Conservation (phyloP, 1,140 invertebrate genomes). For the Argopecten irradians region DNA sequence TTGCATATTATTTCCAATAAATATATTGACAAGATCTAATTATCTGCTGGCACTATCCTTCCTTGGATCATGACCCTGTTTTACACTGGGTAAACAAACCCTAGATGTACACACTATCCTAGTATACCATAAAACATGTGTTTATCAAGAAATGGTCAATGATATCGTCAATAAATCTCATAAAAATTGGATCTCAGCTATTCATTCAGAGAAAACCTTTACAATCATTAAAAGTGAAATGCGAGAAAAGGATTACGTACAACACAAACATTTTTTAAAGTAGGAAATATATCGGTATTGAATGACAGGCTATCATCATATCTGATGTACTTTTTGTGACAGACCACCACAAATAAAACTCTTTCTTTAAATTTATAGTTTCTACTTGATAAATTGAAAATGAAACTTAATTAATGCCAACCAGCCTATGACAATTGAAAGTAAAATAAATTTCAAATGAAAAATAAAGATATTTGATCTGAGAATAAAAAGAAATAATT, state of each 20-base stretch:
- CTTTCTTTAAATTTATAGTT: not conserved
- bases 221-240: not conserved
- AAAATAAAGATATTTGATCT: not conserved
- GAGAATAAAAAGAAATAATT: not conserved
- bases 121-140: not conserved
- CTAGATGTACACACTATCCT: not conserved
- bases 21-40: not conserved
- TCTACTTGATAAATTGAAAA: not conserved
- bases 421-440: not conserved
- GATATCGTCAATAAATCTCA: not conserved
- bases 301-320: not conserved
- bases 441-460: slow-evolving; percentile 1
- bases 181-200: not conserved
- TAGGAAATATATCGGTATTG: not conserved
- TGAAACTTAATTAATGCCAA: not conserved
- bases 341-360: not conserved
- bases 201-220: not conserved
- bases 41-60: not conserved
- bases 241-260: not conserved
- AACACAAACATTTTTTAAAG: not conserved
- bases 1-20: slow-evolving; percentile 4
- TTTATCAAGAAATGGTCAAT: not conserved
- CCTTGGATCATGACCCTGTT: not conserved
- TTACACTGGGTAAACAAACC: not conserved
- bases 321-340: not conserved